Conservation (phyloP, 2,797 vertebrate genomes). For the Florisuga fusca region DNA sequence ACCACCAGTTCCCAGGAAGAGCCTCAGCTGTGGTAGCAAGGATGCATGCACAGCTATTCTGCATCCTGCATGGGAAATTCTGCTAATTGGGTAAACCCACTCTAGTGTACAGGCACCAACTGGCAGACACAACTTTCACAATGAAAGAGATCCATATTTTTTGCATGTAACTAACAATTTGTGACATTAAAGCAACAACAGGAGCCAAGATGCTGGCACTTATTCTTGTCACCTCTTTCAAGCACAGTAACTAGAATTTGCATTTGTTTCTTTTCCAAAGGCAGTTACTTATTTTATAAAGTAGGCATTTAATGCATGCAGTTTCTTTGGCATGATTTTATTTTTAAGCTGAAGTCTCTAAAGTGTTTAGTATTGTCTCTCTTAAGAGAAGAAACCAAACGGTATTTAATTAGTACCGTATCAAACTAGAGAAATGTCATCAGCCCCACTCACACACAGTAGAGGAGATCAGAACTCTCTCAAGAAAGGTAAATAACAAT, state of each 20-base stretch:
- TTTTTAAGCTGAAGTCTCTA: conserved; percentile 8
- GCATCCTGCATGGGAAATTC: conserved; percentile 52
- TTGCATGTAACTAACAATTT: conserved; percentile 72
- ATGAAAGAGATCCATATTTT: conserved; percentile 58
- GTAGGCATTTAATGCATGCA: background rate
- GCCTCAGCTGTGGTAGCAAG: background rate
- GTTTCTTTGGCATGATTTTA: background rate
- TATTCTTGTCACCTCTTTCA: conserved; percentile 54
- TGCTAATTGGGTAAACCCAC: conserved; percentile 60
- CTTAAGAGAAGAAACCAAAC: background rate
- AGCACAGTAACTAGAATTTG: conserved; percentile 40
- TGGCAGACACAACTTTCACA: conserved; percentile 55
- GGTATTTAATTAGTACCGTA: background rate
- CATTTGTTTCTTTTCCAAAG: conserved; percentile 56
- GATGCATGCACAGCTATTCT: background rate
- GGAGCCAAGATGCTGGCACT: conserved; percentile 65
- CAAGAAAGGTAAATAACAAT: background rate
- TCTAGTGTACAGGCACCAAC: conserved; percentile 62
- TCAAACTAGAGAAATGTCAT: background rate
- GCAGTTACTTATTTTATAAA: conserved; percentile 54
- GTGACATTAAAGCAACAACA: conserved; percentile 56
- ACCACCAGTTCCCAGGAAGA: background rate
- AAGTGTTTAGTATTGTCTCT: background rate
- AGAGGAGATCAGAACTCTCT: background rate
- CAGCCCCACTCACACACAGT: background rate